Evolutionary conservation across 2,888 invertebrate species (phyloP).

Genomic region (Scaptomyza tumidula): DNA sequence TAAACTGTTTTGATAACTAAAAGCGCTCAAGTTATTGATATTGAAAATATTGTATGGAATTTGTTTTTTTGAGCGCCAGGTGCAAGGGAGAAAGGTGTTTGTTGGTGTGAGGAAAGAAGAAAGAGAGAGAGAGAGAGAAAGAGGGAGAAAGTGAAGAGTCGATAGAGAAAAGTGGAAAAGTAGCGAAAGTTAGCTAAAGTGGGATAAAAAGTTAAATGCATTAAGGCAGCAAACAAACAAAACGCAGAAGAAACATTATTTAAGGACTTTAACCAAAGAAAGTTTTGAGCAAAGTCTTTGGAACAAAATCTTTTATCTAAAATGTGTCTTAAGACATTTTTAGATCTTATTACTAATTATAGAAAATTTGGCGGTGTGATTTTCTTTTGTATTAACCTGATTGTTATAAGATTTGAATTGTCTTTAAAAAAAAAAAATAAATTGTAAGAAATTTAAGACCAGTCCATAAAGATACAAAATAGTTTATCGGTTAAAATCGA

Average conservation of each 20-base stretch:
- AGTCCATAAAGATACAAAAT: no score
- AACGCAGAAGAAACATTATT: not conserved
- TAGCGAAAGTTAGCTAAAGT: slow-evolving; percentile 8
- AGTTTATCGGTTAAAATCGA: no score
- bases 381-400: no score
- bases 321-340: not conserved
- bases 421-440: no score
- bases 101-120: no score
- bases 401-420: no score
- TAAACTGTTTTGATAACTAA: slow-evolving; percentile 75
- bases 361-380: no score
- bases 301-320: not conserved
- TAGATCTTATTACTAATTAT: no score
- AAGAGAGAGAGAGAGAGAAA: not conserved
- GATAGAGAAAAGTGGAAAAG: not conserved
- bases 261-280: not conserved
- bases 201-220: slow-evolving; percentile 17
- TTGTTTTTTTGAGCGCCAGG: slow-evolving; percentile 19
- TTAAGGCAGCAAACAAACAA: slow-evolving; percentile 3
- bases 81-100: not conserved
- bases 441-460: no score
- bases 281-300: not conserved
- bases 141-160: not conserved
- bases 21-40: slow-evolving; percentile 72
- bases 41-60: slow-evolving; percentile 66